Base-by-base conservation (phyloP, 2,888 invertebrate genomes). In the Sturmia bella region DNA sequence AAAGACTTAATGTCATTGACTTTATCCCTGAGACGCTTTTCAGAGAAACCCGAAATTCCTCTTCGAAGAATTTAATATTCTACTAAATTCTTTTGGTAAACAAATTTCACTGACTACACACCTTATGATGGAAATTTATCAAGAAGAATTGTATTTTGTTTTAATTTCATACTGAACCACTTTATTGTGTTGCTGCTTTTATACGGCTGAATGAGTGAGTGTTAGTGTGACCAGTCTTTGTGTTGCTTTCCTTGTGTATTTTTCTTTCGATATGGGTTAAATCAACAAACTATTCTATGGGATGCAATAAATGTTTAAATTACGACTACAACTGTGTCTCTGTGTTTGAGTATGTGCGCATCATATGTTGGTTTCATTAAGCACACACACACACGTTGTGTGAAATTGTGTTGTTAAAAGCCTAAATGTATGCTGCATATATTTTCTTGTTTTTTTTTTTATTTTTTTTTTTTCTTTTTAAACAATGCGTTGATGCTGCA, bases 301-400 rank as follows among this genome's bases (percentile, higher is more conserved):
- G 73, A 81, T 77, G 81, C 69, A 81, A 81, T 81, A 81, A 81
- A 77, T 81, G 77, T 77, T 81, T 69, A 64, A 73, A 77, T 74
- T 74, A 77, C 73, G 41, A 48, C 56, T 61, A 17, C 19, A 11
- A 17, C 1, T 24, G 11, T 13, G 19, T 3, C 12, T 15, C n/a
- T 24, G 1, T 27, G 48, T 32, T 13, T 63, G 3, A 0, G 27
- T 19, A n/a, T 56, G 5, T 39, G 4, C 9, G 43, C 13, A n/a
- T 32, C 32, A 32, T 7, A 11, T 12, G 37, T n/a, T 43, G 61
- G 32, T 68, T 68, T 59, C 50, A 76, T 52, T 59, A 52, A 54
- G 32, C 12, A 32, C 17, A 72, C 21, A 61, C 13, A 15, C 15
- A 50, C n/a, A 7, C 41, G 21, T 41, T 57, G 59, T 73, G 59